Conservation (phyloP, 2,113 vertebrate species). For the Trematocara variabile region DNA sequence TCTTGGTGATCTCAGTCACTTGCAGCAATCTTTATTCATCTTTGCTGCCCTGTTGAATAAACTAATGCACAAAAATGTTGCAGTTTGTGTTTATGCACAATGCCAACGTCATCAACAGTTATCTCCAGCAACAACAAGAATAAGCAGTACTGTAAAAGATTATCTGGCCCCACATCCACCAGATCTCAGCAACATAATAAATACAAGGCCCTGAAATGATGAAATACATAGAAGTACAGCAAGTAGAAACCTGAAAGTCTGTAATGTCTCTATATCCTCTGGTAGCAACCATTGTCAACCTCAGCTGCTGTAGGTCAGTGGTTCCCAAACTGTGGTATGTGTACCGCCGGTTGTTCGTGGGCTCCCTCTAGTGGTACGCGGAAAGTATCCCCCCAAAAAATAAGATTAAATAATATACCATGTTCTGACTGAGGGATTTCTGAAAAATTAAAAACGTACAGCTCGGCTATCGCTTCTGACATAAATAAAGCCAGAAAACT, state of each 20-base stretch:
- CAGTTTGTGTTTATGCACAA: background rate
- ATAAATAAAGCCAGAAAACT: background rate
- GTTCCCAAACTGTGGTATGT: background rate
- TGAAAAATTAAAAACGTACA: background rate
- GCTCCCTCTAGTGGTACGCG: background rate
- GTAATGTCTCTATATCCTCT: background rate
- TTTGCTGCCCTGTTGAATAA: background rate
- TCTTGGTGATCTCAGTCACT: background rate
- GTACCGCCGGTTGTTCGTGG: background rate
- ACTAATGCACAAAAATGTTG: background rate
- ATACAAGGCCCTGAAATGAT: background rate
- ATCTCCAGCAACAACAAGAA: background rate
- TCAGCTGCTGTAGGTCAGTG: background rate
- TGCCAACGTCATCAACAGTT: background rate
- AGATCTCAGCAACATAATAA: background rate
- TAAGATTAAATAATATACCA: background rate
- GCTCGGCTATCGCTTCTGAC: background rate
- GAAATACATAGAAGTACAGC: rapidly evolving
- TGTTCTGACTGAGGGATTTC: background rate
- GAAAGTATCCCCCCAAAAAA: background rate
- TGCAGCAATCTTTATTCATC: background rate
- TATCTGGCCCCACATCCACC: background rate
- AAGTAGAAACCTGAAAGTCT: background rate
- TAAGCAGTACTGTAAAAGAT: background rate
- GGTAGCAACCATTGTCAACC: background rate